A percentile compares a stretch with the other conserved stretches of the same genome.
Conservation (phyloP, 2,888 invertebrate species). For the Cryptocephalus moraei region DNA sequence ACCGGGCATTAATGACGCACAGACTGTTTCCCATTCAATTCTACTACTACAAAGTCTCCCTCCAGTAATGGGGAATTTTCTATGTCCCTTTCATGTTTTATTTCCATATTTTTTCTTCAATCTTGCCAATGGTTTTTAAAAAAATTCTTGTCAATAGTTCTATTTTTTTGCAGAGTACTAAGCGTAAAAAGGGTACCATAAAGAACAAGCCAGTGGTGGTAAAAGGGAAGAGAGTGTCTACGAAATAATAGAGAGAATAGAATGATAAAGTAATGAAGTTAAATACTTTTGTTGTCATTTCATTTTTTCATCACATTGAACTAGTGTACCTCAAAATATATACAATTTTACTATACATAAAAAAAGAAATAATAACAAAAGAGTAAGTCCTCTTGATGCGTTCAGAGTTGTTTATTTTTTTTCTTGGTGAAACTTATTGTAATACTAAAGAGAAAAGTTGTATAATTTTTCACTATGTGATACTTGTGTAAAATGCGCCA, state of each 20-base stretch:
- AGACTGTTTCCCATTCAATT: too few relatives aligned
- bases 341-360: constrained; percentile 1
- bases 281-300: constrained; percentile 8
- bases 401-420: constrained; percentile 6
- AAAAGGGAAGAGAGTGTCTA: constrained; percentile 54
- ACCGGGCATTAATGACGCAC: too few relatives aligned
- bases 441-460: constrained; percentile 4
- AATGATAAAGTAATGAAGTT: constrained; percentile 3
- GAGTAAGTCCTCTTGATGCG: constrained; percentile 1
- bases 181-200: constrained; percentile 81
- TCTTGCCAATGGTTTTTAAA: too few relatives aligned
- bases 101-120: too few relatives aligned
- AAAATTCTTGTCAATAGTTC: too few relatives aligned
- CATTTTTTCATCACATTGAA: constrained; percentile 6
- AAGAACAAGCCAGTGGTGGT: constrained; percentile 81
- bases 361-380: constrained; percentile 2
- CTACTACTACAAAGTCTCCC: too few relatives aligned
- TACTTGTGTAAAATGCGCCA: constrained; percentile 12
- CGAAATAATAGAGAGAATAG: constrained; percentile 15
- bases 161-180: constrained; percentile 58
- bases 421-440: background rate
- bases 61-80: too few relatives aligned
- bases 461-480: constrained; percentile 11
- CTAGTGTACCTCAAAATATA: background rate
- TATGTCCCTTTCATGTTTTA: too few relatives aligned